Conservation (phyloP, 2,888 invertebrate genomes). For the Pandemis corylana region DNA sequence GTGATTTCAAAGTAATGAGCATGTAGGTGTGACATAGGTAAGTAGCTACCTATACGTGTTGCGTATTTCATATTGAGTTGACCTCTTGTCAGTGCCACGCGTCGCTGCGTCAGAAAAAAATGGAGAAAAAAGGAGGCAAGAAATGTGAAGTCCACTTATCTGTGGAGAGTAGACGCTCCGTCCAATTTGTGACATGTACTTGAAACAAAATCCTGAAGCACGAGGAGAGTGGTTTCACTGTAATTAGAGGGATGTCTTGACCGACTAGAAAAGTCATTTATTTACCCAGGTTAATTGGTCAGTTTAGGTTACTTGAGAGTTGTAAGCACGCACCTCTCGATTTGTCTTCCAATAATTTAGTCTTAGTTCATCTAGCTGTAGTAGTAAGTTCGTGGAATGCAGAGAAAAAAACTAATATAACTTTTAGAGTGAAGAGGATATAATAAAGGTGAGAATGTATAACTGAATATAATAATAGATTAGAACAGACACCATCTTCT, state of each 20-base stretch:
- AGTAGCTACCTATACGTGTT: not conserved
- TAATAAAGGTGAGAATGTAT: too few species aligned
- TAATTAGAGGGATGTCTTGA: conserved; percentile 6
- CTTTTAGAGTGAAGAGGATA: too few species aligned
- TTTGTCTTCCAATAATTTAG: too few species aligned
- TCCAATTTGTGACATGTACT: conserved; percentile 28
- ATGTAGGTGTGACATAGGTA: too few species aligned
- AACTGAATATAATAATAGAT: too few species aligned
- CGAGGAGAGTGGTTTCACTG: conserved; percentile 2
- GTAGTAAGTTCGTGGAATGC: too few species aligned
- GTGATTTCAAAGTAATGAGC: too few species aligned
- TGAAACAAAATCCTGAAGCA: conserved; percentile 14
- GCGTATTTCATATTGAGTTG: not conserved
- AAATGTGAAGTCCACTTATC: conserved; percentile 14
- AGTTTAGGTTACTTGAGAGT: not conserved
- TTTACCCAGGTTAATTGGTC: not conserved
- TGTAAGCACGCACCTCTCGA: too few species aligned
- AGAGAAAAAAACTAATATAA: too few species aligned
- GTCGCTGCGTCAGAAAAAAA: not conserved
- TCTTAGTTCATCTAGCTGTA: too few species aligned
- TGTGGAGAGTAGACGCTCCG: not conserved
- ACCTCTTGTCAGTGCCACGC: not conserved
- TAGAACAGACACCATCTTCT: too few species aligned
- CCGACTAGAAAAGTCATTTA: not conserved
- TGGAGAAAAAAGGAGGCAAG: not conserved